Evolutionary conservation across 1,140 invertebrate genomes (phyloP), one percentile per base, ranked within the genome.

Genomic region (Trichonephila clavipes): DNA sequence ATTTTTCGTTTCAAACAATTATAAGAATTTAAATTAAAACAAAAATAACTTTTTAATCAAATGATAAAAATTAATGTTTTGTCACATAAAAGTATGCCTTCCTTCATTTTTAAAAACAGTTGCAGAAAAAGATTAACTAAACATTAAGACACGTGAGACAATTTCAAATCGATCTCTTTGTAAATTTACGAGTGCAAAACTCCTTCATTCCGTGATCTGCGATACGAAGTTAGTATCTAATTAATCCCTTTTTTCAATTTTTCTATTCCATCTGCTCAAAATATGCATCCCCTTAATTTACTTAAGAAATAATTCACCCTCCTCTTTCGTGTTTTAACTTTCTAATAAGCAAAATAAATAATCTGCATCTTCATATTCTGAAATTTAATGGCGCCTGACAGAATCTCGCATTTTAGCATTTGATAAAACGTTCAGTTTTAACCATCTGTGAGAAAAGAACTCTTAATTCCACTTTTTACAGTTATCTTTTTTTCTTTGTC

Each of bases 391-490:
- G 58, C 85, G 64, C 83, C 92, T 64, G 62, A 88, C 83, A 82
- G 77, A 88, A 88, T 72, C 64, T n/a, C 40, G n/a, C 85, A 93
- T 88, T 93, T 93, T 88, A 88, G 86, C 85, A 88, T 87, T 93
- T 93, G 92, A 93, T 93, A 62, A 69, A 87, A 88, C 92, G 92
- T 72, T 93, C 69, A 81, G 64, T 24, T 88, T 64, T 83, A 82
- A n/a, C 64, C 92, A 93, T 88, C 92, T 88, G 86, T 44, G 61
- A 93, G 69, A 77, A 58, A 93, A 93, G 92, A 93, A 93, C 92
- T 93, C 92, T 81, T 93, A 88, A 93, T 93, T 77, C n/a, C 14
- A 44, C 58, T 88, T 87, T 92, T 92, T 92, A 34, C 34, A 51
- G 66, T 88, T 40, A n/a, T 93, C 61, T 92, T 92, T 92, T 51